Conservation (phyloP, 2,797 vertebrate species). For the Poecilia picta region DNA sequence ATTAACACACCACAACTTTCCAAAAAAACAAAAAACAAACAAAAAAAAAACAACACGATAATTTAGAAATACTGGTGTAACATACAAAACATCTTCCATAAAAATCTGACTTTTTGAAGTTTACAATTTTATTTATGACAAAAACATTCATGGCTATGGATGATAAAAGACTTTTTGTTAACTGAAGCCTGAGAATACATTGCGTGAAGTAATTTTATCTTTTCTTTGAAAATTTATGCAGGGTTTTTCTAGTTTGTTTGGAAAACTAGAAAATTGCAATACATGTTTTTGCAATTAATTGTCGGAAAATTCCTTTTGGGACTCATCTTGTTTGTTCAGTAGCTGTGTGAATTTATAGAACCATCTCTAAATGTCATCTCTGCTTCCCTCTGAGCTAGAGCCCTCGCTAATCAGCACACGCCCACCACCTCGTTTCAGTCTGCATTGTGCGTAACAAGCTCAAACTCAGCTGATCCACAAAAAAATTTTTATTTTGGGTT, state of each 20-base stretch:
- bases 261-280: background rate
- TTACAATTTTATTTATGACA: background rate
- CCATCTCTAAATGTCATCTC: constrained; percentile 34
- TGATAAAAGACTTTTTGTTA: background rate
- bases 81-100: background rate
- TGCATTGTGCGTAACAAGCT: constrained; percentile 16
- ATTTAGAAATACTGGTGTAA: background rate
- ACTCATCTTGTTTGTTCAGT: constrained; percentile 1
- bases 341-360: constrained; percentile 13
- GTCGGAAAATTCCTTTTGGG: background rate
- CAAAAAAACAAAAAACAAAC: background rate
- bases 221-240: background rate
- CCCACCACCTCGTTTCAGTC: constrained; percentile 18
- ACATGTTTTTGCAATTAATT: too few species aligned
- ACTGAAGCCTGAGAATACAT: background rate
- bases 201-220: background rate
- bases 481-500: constrained; percentile 16
- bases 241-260: background rate
- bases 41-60: background rate
- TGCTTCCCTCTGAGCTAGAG: constrained; percentile 13
- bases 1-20: background rate
- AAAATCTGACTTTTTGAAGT: background rate
- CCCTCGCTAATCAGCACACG: constrained; percentile 8
- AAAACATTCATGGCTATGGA: background rate
- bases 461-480: constrained; percentile 12